Evolutionary conservation across 2,888 invertebrate species (phyloP).

Genomic region (Gnatocerus cornutus): DNA sequence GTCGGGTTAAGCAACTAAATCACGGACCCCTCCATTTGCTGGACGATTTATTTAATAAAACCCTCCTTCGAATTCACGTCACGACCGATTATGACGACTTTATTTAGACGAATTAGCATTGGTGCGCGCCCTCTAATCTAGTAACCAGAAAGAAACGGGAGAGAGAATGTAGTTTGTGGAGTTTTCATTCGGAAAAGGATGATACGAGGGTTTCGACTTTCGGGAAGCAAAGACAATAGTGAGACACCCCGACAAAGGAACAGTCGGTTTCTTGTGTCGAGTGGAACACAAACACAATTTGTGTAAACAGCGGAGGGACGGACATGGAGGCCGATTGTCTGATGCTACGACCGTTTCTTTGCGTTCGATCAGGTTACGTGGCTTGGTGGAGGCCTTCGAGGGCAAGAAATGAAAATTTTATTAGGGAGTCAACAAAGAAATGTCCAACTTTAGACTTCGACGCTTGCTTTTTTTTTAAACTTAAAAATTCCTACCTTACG

Average conservation of each 20-base stretch:
- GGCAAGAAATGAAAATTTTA: not conserved
- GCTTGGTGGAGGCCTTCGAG: not conserved
- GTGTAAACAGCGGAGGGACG: constrained; percentile 53
- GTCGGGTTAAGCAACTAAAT: constrained; percentile 59
- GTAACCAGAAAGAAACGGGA: constrained; percentile 5
- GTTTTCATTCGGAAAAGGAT: constrained; percentile 8
- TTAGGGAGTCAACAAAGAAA: not conserved
- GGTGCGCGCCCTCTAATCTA: constrained; percentile 47
- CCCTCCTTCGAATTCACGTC: constrained; percentile 64
- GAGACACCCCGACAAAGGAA: constrained; percentile 45
- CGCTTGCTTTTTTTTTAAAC: no score
- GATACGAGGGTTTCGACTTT: constrained; percentile 30
- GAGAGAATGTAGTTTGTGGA: not conserved
- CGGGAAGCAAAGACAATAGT: constrained; percentile 33
- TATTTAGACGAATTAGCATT: constrained; percentile 54
- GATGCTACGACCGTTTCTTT: constrained; percentile 38
- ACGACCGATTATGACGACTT: constrained; percentile 65
- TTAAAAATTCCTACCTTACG: constrained; percentile 76
- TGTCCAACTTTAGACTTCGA: no score
- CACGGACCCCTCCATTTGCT: constrained; percentile 48
- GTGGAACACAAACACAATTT: constrained; percentile 55
- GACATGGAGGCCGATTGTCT: constrained; percentile 36
- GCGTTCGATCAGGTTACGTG: constrained; percentile 39
- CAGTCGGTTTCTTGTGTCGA: constrained; percentile 47
- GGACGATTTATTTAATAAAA: constrained; percentile 65